Base-by-base conservation (phyloP, 2,113 vertebrate genomes). In the Struthidea cinerea region DNA sequence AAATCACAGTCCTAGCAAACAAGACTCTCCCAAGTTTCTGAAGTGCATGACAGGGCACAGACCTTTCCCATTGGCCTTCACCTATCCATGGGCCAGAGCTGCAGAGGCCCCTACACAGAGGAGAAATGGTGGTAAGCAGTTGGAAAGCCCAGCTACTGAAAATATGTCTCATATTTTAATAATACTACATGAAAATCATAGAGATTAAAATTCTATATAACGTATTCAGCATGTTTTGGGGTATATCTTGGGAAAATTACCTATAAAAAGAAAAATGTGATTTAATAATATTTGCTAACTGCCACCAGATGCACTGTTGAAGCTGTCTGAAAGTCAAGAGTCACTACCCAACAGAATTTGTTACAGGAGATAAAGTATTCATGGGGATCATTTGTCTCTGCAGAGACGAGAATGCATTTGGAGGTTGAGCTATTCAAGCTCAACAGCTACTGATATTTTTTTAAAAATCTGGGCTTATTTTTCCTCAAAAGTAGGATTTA, bases 121-220 rank as follows among this genome's bases (percentile, higher is more conserved):
- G 5, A 67, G 79, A 86, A 88, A 42, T 24, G 2, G 37, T 67
- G 27, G 10, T 13, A 77, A 93, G 28, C 47, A 57, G 17, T 32
- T 61, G 64, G 60, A 94, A 94, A 61, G 20, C 17, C 27, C 49
- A 84, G 21, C 27, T 87, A 67, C 42, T 42, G 63, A 90, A 93
- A 89, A 65, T 52, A 69, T 14, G 6, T 28, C 22, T 87, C 30
- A 2, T 67, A 60, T 94, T 97, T 87, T 90, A 41, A 84, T 60
- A 82, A 56, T 39, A 33, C 26, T 75, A 69, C 59, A 81, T 84
- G 74, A 91, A 87, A 97, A 83, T 42, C 21, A 49, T 35, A 59
- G 60, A 70, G 24, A 94, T 92, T 97, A 68, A 68, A 70, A 93
- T 94, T 97, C 64, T 50, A 4, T 49, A 80, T 91, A 87, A 93